Conservation (phyloP, 2,888 invertebrate genomes). For the Alentia gelatinosa region DNA sequence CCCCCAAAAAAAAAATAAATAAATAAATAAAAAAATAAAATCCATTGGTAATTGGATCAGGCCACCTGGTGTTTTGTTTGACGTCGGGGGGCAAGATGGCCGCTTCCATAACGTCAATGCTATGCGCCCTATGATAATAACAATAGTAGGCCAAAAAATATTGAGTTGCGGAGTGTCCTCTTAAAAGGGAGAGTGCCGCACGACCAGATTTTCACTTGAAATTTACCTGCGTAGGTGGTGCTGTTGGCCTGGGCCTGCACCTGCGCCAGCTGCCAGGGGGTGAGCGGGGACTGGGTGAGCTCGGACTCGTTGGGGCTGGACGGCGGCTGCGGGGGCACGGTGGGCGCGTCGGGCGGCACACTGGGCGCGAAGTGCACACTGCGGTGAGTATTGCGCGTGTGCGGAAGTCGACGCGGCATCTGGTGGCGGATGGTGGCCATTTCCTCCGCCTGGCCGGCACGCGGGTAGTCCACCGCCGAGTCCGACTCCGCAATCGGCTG, state of each 20-base stretch:
- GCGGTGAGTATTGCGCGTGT: neutral
- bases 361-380: neutral
- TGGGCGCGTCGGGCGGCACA: neutral
- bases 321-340: conserved; percentile 14
- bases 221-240: neutral
- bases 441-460: neutral
- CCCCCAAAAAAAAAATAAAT: too few relatives aligned
- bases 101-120: too few relatives aligned
- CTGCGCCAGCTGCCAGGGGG: neutral
- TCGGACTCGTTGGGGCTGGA: neutral
- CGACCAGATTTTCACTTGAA: too few relatives aligned
- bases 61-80: too few relatives aligned
- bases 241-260: neutral
- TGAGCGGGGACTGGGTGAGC: neutral
- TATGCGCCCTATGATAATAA: too few relatives aligned
- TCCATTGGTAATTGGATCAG: too few relatives aligned
- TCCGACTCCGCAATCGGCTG: conserved; percentile 6
- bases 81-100: too few relatives aligned
- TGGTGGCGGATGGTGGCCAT: conserved; percentile 9
- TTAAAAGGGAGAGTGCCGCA: too few relatives aligned
- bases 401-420: conserved; percentile 3
- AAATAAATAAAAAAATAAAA: too few relatives aligned
- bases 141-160: too few relatives aligned
- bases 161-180: too few relatives aligned
- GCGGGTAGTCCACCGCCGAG: neutral